These are phyloP conservation scores for Harlomillsia oculata DNA, from an alignment of 1,140 invertebrate species.

Conservation along the genomic window DNA sequence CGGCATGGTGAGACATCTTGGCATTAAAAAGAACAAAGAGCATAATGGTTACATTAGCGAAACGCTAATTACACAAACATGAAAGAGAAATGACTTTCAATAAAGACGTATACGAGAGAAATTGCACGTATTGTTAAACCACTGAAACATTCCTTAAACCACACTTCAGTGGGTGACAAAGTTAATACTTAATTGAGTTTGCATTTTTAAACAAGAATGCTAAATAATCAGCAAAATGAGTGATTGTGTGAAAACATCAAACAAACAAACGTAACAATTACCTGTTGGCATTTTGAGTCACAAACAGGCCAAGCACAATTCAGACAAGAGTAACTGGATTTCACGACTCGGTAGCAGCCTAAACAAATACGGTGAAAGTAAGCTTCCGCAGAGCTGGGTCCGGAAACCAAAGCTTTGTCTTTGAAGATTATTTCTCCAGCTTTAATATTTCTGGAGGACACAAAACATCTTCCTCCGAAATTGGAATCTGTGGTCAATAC, in stretches of 20 bases:
- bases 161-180: no score
- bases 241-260: neutral
- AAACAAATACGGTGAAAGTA: slow-evolving; percentile 24
- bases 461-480: slow-evolving; percentile 9
- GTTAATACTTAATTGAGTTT: no score
- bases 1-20: slow-evolving; percentile 20
- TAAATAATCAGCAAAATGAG: neutral
- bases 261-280: neutral
- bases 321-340: slow-evolving; percentile 7
- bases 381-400: slow-evolving; percentile 19
- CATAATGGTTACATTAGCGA: neutral
- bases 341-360: slow-evolving; percentile 20
- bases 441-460: slow-evolving; percentile 18
- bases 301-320: slow-evolving; percentile 24
- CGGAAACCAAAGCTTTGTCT: slow-evolving; percentile 20
- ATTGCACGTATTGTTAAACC: no score
- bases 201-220: neutral
- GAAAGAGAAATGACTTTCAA: no score
- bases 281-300: slow-evolving; percentile 15
- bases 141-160: no score
- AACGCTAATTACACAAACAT: neutral
- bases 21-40: neutral
- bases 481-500: slow-evolving; percentile 1
- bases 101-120: no score
- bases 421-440: slow-evolving; percentile 24